Evolutionary conservation across 2,797 vertebrate species (phyloP), one percentile per base, ranked within the genome.

Genomic region (Dipus sagitta): DNA sequence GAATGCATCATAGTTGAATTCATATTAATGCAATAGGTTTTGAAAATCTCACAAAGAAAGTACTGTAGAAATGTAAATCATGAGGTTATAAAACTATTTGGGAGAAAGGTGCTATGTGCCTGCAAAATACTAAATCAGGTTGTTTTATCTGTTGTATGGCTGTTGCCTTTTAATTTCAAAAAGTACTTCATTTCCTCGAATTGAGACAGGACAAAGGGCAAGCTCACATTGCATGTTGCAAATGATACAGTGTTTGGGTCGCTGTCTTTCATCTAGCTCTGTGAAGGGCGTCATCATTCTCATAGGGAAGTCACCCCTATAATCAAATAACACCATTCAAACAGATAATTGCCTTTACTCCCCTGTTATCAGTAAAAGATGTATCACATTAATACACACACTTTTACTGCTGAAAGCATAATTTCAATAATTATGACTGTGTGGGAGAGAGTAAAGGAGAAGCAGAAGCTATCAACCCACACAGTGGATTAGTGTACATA

Each of bases 111-210:
- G 23, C 38, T 72, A 60, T 52, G 34, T 88, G 71, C 71, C 71
- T 91, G 26, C 14, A 88, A 91, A 96, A 94, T 82, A 74, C 4
- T 79, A 85, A 95, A 90, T 81, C 64, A 81, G 30, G 82, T 91
- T 86, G 54, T 92, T 93, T 93, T 86, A 86, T 88, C 79, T 95
- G 70, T 47, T 92, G 93, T 85, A 18, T 12, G 52, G 68, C 91
- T 54, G 30, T 58, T 85, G 58, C 24, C 71, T 92, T 93, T 96
- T 94, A 88, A 95, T 94, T 96, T 96, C 74, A 84, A 82, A 86
- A 92, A 64, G 2, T 60, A 91, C 47, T 68, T 80, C 30, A 12
- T 93, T 93, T 96, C 88, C 70, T 78, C 85, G 23, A 94, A 52
- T 94, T 92, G 47, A 95, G 67, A 74, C 26, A 94, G 60, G 86